phyloP scores from a whole-genome alignment of 2,797 vertebrate species.

The Acrossocheilus wenchowensis region DNA sequence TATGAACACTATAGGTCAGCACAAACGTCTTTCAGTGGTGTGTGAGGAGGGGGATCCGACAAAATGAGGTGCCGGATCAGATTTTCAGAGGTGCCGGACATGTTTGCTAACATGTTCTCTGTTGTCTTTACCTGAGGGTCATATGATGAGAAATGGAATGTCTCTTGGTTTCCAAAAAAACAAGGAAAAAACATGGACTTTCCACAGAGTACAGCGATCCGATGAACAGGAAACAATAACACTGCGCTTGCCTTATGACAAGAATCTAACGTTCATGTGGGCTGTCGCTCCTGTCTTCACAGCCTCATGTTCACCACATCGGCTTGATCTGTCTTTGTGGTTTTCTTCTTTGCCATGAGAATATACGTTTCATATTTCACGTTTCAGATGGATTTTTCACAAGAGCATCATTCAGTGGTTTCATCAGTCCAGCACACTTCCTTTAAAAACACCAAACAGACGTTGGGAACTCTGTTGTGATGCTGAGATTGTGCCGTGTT shows the following conservation, averaged over 20 bases:
- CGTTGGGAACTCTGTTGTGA: slow-evolving; percentile 35
- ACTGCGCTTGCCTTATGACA: slow-evolving; percentile 71
- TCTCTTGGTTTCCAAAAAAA: neutral
- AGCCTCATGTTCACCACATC: slow-evolving; percentile 69
- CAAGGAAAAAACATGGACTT: slow-evolving; percentile 48
- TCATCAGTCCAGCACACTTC: slow-evolving; percentile 50
- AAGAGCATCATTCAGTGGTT: slow-evolving; percentile 52
- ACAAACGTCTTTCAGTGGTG: too few relatives aligned
- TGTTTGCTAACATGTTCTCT: neutral
- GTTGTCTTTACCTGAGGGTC: neutral
- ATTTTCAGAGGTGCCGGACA: too few relatives aligned
- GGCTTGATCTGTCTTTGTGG: slow-evolving; percentile 74
- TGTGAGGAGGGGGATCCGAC: too few relatives aligned
- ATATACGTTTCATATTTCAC: slow-evolving; percentile 56
- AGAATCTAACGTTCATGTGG: slow-evolving; percentile 71
- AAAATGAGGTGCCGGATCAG: too few relatives aligned
- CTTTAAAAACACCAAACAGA: slow-evolving; percentile 49
- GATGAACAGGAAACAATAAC: slow-evolving; percentile 77
- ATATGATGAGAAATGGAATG: neutral
- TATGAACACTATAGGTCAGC: too few relatives aligned
- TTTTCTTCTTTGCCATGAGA: slow-evolving; percentile 66
- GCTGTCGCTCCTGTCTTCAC: slow-evolving; percentile 74
- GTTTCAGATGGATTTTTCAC: slow-evolving; percentile 31
- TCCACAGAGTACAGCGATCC: slow-evolving; percentile 66
- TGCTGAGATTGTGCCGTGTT: neutral